These are phyloP conservation scores for Ovis canadensis DNA, from an alignment of 2,113 vertebrate species.

Conservation along the genomic window DNA sequence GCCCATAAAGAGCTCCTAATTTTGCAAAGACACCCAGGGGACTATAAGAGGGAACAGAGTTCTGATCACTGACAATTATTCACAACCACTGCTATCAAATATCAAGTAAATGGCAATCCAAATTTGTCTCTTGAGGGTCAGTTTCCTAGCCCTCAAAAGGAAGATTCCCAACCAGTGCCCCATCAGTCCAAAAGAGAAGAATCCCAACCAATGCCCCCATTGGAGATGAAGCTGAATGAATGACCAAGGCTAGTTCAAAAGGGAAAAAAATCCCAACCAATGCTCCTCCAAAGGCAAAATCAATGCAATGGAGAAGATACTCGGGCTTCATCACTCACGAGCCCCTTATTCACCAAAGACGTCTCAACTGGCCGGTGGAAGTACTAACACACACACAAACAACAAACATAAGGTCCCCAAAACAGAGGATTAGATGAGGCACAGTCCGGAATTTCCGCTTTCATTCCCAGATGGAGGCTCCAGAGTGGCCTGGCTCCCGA, in stretches of 20 bases:
- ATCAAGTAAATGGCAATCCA: neutral
- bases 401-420: neutral
- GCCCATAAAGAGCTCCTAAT: neutral
- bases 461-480: neutral
- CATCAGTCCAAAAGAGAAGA: neutral
- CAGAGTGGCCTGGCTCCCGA: neutral
- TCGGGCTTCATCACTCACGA: neutral
- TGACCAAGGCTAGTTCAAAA: neutral
- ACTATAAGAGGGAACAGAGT: neutral
- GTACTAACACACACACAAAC: neutral
- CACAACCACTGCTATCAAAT: neutral
- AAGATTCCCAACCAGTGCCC: neutral
- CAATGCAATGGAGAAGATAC: neutral
- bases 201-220: neutral
- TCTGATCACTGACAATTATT: neutral
- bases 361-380: neutral
- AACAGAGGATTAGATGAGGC: neutral
- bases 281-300: neutral
- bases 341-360: neutral
- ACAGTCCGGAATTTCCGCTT: neutral
- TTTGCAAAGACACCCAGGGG: neutral
- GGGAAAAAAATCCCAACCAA: neutral
- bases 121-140: neutral
- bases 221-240: neutral
- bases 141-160: neutral